A percentile compares a stretch with the other conserved stretches of the same genome.
These are phyloP conservation scores for Podarcis lilfordi DNA, from an alignment of 2,797 vertebrate species.

Conservation along the genomic window DNA sequence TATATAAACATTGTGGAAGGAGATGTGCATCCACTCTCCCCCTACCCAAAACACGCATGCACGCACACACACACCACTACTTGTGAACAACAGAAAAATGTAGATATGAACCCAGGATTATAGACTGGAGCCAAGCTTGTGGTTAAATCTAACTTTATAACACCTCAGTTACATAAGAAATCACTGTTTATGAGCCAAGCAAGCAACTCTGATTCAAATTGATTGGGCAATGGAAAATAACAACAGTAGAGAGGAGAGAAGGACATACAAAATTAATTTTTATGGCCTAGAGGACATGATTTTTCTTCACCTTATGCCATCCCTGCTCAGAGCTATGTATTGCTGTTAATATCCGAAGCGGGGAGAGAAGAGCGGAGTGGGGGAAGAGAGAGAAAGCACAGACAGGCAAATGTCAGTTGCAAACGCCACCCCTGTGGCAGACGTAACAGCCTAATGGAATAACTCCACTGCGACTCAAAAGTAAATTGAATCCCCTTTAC, in stretches of 20 bases:
- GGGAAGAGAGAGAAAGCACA: neutral
- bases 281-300: slow-evolving; percentile 11
- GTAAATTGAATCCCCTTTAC: neutral
- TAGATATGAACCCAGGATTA: slow-evolving; percentile 11
- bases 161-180: slow-evolving; percentile 31
- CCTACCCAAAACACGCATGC: too few relatives aligned
- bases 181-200: neutral
- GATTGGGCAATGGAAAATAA: slow-evolving; percentile 17
- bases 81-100: neutral
- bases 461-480: slow-evolving; percentile 16
- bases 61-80: neutral
- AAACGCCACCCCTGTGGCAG: neutral
- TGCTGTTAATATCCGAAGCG: neutral
- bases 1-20: neutral
- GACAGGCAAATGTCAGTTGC: neutral
- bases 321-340: neutral
- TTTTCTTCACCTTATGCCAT: slow-evolving; percentile 17
- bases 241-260: slow-evolving; percentile 17
- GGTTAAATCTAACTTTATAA: slow-evolving; percentile 39
- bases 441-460: slow-evolving; percentile 9
- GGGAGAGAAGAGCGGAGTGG: neutral
- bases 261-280: slow-evolving; percentile 5
- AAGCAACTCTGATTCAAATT: slow-evolving; percentile 21
- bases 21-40: neutral
- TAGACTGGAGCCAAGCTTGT: slow-evolving; percentile 8